Evolutionary conservation across 1,140 invertebrate species (phyloP), one percentile per base, ranked within the genome.

Genomic region (Colletes gigas): DNA sequence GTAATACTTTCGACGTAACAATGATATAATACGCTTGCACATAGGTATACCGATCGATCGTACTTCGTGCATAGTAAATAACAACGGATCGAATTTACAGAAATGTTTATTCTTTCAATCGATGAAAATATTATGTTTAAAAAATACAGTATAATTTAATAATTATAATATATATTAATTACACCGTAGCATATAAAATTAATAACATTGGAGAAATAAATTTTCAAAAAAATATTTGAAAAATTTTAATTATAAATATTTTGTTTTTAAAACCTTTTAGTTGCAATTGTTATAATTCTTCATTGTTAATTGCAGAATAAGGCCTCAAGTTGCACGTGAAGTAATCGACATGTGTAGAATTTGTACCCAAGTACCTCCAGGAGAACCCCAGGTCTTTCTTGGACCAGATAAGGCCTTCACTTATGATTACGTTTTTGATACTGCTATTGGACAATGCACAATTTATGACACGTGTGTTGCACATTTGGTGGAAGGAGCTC

Each of bases 321-420:
- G 98, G 76, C 98, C 98, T 21, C 98, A 99, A 94, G 96, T 98
- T 77, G 96, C 97, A 0, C 95, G 97, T 21, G 98, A 99, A 92
- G 95, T 98, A 83, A 97, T 99, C 59, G 98, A 99, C 89, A 98
- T 98, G 95, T 99, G 98, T 93, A 96, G 98, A 75, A 95, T 98
- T 63, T 99, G 98, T 92, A 99, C 98, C 0, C 94, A 95, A 66
- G 98, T 99, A 8, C 96, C 98, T 14, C 95, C 96, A 3, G 96
- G 96, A 1, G 97, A 98, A 84, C 97, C 98, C 0, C 98, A 99
- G 91, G 96, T 99, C 2, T 97, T 98, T 79, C 94, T 99, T 9
- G 98, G 98, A 65, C 96, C 97, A 19, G 98, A 99, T 92, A 97
- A 98, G 90, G 96, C 97, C 54, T 99, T 99, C 94, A 99, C 99